Evolutionary conservation across 2,113 vertebrate species (phyloP), one percentile per base, ranked within the genome.

Genomic region (Danionella cerebrum): DNA sequence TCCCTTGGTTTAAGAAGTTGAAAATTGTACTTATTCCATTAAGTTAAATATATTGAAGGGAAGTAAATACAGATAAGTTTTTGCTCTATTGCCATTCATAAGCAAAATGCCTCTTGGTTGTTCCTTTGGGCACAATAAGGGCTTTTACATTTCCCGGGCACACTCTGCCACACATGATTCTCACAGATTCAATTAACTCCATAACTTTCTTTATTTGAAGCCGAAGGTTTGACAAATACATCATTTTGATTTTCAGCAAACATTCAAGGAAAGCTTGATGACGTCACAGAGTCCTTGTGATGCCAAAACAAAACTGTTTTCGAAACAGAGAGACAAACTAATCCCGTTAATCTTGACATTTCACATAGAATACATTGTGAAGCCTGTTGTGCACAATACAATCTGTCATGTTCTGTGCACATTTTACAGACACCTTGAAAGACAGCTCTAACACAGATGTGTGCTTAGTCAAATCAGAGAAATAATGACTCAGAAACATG

Each of bases 371-470:
- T 22, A 11, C n/a, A 4, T 42, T 59, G 38, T 16, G 8, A 59
- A 27, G 35, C 35, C 13, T 39, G 1, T 24, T 50, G 19, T 21
- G 9, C 24, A 14, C 29, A 38, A 65, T 21, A n/a, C 33, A 74
- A 22, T 44, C 19, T 5, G 14, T 47, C 63, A 50, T 27, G 67
- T 41, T 70, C 65, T 38, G 12, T 45, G 53, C 36, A 59, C 25
- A 18, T 36, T 25, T 50, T 36, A 65, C 71, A 65, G 16, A 65
- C 72, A 44, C 69, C 66, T 59, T 53, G 72, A 59, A 42, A 59
- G 22, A 42, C n/a, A 3, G 7, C 22, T 42, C 4, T 16, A 42
- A 59, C 27, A 42, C 9, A 27, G 36, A 59, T 18, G 24, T 18
- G 22, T 18, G 21, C 52, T 74, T 70, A 70, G 36, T 74, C 72